Evolutionary conservation across 2,797 vertebrate species (phyloP).

Genomic region (Sebastes cheni): DNA sequence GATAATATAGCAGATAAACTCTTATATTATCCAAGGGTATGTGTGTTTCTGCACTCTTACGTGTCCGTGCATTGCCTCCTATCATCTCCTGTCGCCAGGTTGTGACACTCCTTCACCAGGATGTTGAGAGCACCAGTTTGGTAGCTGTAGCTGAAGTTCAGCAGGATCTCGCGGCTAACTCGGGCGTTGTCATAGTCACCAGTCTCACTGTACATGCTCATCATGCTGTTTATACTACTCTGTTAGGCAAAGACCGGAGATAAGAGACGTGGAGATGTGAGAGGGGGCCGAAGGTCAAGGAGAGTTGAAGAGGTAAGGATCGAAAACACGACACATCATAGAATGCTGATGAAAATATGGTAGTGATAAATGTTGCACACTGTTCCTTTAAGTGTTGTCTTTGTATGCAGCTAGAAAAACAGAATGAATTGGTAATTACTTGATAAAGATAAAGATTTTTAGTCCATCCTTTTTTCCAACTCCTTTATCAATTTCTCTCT

Average conservation of each 20-base stretch:
- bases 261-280: background rate
- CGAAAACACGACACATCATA: background rate
- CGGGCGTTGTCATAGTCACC: constrained; percentile 95
- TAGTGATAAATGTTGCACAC: too few relatives aligned
- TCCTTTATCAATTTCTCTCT: background rate
- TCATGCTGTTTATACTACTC: constrained; percentile 97
- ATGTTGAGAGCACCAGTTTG: constrained; percentile 94
- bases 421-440: too few relatives aligned
- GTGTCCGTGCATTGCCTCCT: constrained; percentile 92
- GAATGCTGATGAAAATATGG: too few relatives aligned
- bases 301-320: background rate
- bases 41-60: constrained; percentile 80
- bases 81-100: constrained; percentile 93
- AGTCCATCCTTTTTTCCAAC: background rate
- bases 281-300: background rate
- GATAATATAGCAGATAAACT: background rate
- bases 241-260: constrained; percentile 24
- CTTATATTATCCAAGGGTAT: accelerated
- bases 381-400: too few relatives aligned
- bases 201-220: constrained; percentile 96
- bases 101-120: constrained; percentile 93
- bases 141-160: constrained; percentile 94
- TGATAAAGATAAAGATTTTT: too few relatives aligned
- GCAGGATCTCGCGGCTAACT: constrained; percentile 94
- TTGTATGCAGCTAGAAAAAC: too few relatives aligned